A percentile compares a stretch with the other conserved stretches of the same genome.
phyloP scores from a whole-genome alignment of 35 echinoderm and acorn worm genomes.

The Ophiothrix spiculata region DNA sequence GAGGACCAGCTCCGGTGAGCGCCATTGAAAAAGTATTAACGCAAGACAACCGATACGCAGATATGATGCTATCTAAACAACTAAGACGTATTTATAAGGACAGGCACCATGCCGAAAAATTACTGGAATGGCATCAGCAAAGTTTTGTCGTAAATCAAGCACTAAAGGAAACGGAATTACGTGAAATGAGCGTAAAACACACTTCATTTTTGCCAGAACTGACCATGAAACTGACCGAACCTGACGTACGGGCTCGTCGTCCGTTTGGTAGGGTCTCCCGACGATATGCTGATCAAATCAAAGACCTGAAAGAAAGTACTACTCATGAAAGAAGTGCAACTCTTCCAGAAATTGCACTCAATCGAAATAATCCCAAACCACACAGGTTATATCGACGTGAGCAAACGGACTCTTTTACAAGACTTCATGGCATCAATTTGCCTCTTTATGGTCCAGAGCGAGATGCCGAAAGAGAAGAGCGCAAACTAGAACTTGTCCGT shows the following conservation, averaged over 20 bases:
- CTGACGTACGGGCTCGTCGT: conserved; percentile 60
- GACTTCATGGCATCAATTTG: conserved; percentile 48
- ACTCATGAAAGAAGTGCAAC: neutral
- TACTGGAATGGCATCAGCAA: conserved; percentile 72
- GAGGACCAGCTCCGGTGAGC: conserved; percentile 44
- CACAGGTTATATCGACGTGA: neutral
- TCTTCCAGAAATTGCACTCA: neutral
- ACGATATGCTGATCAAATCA: neutral
- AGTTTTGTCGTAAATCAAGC: conserved; percentile 72
- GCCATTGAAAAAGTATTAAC: conserved; percentile 46
- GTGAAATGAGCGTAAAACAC: conserved; percentile 75
- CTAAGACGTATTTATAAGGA: conserved; percentile 39
- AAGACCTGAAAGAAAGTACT: neutral
- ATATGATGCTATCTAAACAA: conserved; percentile 34
- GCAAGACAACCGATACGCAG: conserved; percentile 46
- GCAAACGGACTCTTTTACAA: conserved; percentile 13
- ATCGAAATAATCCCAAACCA: neutral
- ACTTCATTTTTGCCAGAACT: conserved; percentile 80
- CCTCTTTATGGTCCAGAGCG: conserved; percentile 67
- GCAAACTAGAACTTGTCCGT: conserved; percentile 26
- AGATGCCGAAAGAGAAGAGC: conserved; percentile 35
- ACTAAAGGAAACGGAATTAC: conserved; percentile 77
- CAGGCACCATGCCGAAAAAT: conserved; percentile 33
- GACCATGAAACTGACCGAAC: conserved; percentile 72
- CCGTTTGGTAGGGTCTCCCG: conserved; percentile 34